phyloP scores from a whole-genome alignment of 2,888 invertebrate species.

The Altica lythri region DNA sequence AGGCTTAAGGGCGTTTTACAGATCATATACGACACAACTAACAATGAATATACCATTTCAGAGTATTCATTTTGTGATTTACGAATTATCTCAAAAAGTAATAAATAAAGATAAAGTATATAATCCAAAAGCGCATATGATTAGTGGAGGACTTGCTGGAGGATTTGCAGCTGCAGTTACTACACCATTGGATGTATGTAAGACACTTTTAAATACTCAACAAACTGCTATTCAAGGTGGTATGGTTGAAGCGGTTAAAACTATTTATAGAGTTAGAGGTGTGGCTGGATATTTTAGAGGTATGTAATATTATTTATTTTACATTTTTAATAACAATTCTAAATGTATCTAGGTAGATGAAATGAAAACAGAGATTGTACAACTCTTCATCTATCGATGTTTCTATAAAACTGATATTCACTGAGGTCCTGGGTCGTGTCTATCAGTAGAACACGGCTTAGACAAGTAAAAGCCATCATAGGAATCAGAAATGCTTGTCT shows the following conservation, averaged over 20 bases:
- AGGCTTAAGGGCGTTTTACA: conserved; percentile 18
- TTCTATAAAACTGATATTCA: too few species aligned
- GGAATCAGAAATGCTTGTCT: too few species aligned
- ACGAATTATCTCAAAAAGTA: conserved; percentile 15
- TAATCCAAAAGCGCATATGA: conserved; percentile 10
- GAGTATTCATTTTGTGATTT: conserved; percentile 12
- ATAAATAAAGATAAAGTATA: conserved; percentile 7
- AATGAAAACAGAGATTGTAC: too few species aligned
- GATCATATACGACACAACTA: conserved; percentile 9
- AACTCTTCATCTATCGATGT: too few species aligned
- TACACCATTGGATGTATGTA: conserved; percentile 20
- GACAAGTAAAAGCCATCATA: too few species aligned
- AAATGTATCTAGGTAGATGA: too few species aligned
- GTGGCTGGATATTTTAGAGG: conserved; percentile 7
- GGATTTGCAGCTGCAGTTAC: conserved; percentile 17
- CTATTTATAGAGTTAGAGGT: conserved; percentile 5
- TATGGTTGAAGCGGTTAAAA: conserved; percentile 3
- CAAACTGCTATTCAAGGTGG: conserved; percentile 1
- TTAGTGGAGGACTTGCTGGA: conserved; percentile 21
- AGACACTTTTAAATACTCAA: conserved; percentile 19
- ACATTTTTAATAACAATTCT: too few species aligned
- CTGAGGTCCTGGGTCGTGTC: too few species aligned
- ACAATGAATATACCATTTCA: conserved; percentile 23
- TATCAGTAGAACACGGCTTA: too few species aligned
- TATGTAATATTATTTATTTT: too few species aligned